A percentile compares a stretch with the other conserved stretches of the same genome.
Conservation (phyloP, 2,113 vertebrate genomes). For the Pimephales promelas region DNA sequence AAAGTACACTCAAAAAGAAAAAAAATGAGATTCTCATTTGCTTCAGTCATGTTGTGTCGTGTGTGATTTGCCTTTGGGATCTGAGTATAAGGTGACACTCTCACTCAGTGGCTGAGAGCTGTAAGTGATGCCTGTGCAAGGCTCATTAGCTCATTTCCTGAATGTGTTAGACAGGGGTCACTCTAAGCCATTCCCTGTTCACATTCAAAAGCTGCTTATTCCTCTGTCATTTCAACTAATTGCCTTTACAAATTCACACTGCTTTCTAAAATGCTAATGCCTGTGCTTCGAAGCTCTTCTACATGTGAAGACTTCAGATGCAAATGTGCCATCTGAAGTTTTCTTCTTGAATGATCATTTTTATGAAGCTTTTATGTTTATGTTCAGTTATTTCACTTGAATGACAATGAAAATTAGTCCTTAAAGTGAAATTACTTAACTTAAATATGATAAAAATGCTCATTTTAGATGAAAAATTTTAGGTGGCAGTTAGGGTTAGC, state of each 20-base stretch:
- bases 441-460: too few relatives aligned
- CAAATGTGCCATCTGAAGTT: too few relatives aligned
- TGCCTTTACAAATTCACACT: neutral
- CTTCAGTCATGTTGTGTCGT: neutral
- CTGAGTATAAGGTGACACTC: conserved; percentile 30
- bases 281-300: neutral
- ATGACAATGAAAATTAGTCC: too few relatives aligned
- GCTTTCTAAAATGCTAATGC: neutral
- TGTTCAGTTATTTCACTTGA: too few relatives aligned
- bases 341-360: too few relatives aligned
- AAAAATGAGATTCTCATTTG: neutral
- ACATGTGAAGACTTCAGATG: too few relatives aligned
- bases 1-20: neutral
- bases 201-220: neutral
- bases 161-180: neutral
- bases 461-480: too few relatives aligned
- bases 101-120: conserved; percentile 58
- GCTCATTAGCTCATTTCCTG: conserved; percentile 51
- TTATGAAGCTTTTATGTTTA: too few relatives aligned
- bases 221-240: neutral
- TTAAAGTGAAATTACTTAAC: too few relatives aligned
- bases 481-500: too few relatives aligned
- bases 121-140: conserved; percentile 59
- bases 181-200: neutral
- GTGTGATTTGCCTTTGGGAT: neutral